A percentile compares a stretch with the other conserved stretches of the same genome.
These are phyloP conservation scores for Scylla paramamosain DNA, from an alignment of 1,140 invertebrate genomes.

Conservation along the genomic window DNA sequence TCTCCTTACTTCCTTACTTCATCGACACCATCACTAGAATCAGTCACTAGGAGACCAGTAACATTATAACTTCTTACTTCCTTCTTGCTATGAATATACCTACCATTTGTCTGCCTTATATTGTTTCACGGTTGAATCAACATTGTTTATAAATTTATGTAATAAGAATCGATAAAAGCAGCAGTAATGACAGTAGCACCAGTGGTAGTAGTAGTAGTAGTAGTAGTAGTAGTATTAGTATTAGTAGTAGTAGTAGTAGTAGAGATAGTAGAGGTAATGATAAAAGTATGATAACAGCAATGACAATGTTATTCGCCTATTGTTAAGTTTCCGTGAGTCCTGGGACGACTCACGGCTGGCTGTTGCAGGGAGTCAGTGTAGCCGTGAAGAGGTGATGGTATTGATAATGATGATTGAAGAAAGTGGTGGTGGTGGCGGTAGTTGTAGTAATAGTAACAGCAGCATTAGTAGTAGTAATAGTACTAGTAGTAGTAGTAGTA, in stretches of 20 bases:
- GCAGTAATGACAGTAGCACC: not conserved
- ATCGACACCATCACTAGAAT: not conserved
- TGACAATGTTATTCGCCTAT: not conserved
- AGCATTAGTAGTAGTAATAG: not conserved
- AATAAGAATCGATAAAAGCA: not conserved
- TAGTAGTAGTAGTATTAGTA: not conserved
- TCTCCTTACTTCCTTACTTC: not conserved
- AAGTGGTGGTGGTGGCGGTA: not conserved
- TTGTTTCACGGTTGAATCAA: not conserved
- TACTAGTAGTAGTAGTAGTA: conserved; percentile 17
- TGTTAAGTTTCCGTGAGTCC: no score
- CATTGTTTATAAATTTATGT: no score
- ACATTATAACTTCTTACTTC: not conserved
- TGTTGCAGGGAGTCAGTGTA: no score
- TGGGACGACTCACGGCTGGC: no score
- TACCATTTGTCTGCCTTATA: not conserved
- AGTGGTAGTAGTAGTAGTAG: no score
- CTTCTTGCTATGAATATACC: not conserved
- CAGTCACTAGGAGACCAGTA: not conserved
- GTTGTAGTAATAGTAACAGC: not conserved
- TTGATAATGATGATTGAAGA: not conserved
- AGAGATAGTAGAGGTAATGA: not conserved
- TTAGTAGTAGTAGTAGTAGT: not conserved
- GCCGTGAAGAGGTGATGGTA: no score
- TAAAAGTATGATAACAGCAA: not conserved